Percentiles rank a stretch among this genome's conserved stretches.
Conservation (phyloP, 2,797 vertebrate genomes). For the Tapera naevia region DNA sequence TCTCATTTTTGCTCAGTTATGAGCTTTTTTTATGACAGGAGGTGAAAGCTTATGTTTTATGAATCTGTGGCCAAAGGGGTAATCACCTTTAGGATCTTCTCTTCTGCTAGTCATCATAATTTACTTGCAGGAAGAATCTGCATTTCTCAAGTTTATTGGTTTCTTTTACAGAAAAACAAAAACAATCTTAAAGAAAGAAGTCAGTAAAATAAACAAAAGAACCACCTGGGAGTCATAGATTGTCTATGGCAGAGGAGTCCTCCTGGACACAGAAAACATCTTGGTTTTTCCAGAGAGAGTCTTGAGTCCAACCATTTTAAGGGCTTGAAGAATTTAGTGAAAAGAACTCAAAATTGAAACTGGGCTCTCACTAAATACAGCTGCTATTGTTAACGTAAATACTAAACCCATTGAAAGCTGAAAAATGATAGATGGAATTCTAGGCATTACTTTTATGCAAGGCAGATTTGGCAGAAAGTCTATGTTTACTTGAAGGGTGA, state of each 20-base stretch:
- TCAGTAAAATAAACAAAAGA: not conserved
- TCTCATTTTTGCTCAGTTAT: not conserved
- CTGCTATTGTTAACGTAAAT: not conserved
- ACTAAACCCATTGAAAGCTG: not conserved
- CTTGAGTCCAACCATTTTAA: not conserved
- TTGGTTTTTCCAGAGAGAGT: not conserved
- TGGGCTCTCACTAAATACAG: not conserved
- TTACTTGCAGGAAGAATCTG: not conserved
- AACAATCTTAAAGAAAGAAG: not conserved
- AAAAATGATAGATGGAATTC: conserved; percentile 19
- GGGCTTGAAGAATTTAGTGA: not conserved
- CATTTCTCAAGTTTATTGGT: not conserved
- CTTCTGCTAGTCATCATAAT: not conserved
- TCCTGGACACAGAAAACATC: not conserved
- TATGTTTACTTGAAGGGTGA: conserved; percentile 16
- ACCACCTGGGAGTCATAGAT: not conserved
- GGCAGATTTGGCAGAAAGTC: conserved; percentile 26
- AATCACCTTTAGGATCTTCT: not conserved
- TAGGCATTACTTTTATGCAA: conserved; percentile 15
- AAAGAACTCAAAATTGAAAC: not conserved
- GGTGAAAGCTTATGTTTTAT: not conserved
- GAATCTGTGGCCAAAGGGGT: not conserved
- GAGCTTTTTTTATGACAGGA: not conserved
- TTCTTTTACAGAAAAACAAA: not conserved
- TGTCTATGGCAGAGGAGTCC: not conserved